Percentiles rank a stretch among this genome's conserved stretches.
Conservation (phyloP, 2,888 invertebrate genomes). For the Tenthredo amoena region DNA sequence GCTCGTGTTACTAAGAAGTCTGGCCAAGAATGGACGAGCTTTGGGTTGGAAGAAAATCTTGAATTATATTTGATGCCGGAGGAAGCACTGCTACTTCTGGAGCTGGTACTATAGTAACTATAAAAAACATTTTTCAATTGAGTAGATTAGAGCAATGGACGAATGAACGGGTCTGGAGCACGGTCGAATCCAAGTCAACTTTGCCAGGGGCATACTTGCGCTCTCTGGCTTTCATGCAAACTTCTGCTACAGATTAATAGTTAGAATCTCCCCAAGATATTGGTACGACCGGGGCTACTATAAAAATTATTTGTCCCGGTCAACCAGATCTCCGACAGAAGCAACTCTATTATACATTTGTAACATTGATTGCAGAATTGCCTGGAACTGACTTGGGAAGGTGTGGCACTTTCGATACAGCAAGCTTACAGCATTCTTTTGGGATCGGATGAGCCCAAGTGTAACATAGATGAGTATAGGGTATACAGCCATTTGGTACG, state of each 20-base stretch:
- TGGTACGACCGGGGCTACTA: neutral
- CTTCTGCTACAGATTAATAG: neutral
- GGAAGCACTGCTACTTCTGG: constrained; percentile 84
- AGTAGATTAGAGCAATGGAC: neutral
- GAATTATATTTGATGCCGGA: constrained; percentile 82
- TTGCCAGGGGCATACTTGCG: neutral
- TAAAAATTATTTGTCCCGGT: neutral
- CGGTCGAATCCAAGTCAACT: neutral
- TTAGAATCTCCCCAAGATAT: neutral
- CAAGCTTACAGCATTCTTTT: constrained; percentile 83
- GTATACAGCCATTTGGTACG: constrained; percentile 82
- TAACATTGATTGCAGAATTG: constrained; percentile 80
- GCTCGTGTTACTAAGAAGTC: constrained; percentile 81
- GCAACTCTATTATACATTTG: neutral
- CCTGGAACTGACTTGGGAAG: constrained; percentile 81
- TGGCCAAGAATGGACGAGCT: constrained; percentile 81
- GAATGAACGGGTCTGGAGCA: neutral
- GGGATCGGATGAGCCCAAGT: constrained; percentile 68
- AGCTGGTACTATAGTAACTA: constrained; percentile 80
- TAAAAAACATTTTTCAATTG: constrained; percentile 43
- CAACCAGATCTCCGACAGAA: neutral
- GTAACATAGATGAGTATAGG: constrained; percentile 80
- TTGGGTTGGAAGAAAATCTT: constrained; percentile 79
- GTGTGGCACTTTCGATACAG: constrained; percentile 82
- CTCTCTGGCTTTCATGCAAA: too few relatives aligned